A percentile compares a stretch with the other conserved stretches of the same genome.
phyloP scores from a whole-genome alignment of 2,113 vertebrate species.

The Tychaedon coryphoeus region DNA sequence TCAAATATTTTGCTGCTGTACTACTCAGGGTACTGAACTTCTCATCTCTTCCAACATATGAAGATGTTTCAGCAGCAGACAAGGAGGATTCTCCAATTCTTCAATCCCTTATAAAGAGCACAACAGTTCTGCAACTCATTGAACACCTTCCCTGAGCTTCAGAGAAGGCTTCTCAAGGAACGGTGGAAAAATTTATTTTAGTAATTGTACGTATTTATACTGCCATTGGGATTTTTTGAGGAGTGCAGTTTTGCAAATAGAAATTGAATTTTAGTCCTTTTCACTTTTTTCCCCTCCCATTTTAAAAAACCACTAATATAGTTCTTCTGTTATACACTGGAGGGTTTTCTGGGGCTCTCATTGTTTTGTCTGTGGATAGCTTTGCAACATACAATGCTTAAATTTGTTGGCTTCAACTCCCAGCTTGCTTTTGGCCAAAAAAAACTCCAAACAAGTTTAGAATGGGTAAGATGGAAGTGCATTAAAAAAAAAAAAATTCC shows the following conservation, averaged over 20 bases:
- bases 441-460: not conserved
- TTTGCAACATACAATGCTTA: not conserved
- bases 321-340: not conserved
- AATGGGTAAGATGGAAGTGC: not conserved
- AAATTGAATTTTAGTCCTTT: not conserved
- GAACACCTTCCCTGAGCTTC: not conserved
- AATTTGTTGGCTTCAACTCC: not conserved
- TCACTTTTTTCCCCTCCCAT: rapidly evolving
- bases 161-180: not conserved
- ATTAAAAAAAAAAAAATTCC: not conserved
- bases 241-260: not conserved
- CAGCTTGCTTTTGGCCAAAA: not conserved
- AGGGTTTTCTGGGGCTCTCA: not conserved
- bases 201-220: not conserved
- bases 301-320: not conserved
- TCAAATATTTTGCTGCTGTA: conserved; percentile 74
- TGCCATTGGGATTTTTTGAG: not conserved
- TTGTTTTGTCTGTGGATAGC: not conserved
- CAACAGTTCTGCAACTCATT: conserved; percentile 82
- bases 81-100: conserved; percentile 79
- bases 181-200: not conserved
- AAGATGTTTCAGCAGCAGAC: conserved; percentile 73
- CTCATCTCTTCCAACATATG: conserved; percentile 76
- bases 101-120: conserved; percentile 88
- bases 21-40: conserved; percentile 56